Evolutionary conservation across 2,888 invertebrate genomes (phyloP).

Genomic region (Coleophora flavipennella): DNA sequence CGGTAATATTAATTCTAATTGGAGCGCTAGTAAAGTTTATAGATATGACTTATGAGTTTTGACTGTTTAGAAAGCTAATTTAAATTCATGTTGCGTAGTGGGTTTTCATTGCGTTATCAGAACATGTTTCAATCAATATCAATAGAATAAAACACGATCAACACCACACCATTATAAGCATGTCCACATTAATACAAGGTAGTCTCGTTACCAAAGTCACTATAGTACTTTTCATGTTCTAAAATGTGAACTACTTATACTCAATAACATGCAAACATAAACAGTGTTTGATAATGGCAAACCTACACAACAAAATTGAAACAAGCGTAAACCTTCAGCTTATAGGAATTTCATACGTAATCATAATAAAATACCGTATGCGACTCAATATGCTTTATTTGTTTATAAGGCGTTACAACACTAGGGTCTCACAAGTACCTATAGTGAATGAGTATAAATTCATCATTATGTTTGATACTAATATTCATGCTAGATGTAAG

Average conservation of each 20-base stretch:
- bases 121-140: no score
- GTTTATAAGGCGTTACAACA: conserved; percentile 62
- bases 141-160: no score
- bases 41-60: no score
- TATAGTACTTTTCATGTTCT: no score
- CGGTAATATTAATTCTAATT: no score
- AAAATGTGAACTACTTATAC: background rate
- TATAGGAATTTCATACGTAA: conserved; percentile 18
- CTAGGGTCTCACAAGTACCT: conserved; percentile 52
- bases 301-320: conserved; percentile 63
- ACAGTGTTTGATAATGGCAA: conserved; percentile 55
- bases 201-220: no score
- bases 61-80: no score
- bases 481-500: conserved; percentile 22
- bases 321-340: conserved; percentile 25
- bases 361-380: conserved; percentile 59
- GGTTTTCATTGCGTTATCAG: no score
- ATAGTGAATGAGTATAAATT: conserved; percentile 30
- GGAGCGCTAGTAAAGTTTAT: no score
- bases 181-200: no score
- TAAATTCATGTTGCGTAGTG: no score
- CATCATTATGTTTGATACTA: conserved; percentile 22
- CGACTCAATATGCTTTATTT: conserved; percentile 68
- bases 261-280: conserved; percentile 33
- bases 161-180: no score